Base-by-base conservation (phyloP, 1,140 invertebrate genomes). In the Andricus grossulariae region DNA sequence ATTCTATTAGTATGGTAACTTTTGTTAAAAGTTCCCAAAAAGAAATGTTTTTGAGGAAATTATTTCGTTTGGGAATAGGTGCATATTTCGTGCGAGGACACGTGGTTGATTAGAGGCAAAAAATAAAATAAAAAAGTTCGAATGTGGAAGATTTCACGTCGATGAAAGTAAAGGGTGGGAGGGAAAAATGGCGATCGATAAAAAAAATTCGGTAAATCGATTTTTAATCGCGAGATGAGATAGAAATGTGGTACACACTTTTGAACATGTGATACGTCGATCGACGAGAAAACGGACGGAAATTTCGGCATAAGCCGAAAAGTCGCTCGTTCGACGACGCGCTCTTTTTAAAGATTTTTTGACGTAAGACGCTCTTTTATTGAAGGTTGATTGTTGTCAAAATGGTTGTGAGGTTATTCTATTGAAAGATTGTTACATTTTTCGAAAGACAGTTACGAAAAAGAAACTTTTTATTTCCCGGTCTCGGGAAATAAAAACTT, bases 381-480 rank as follows among this genome's bases (percentile, higher is more conserved):
- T 91, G 83, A 89, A 86, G 83, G 81, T 91, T 90, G 86, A 90
- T 91, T 90, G 87, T 91, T 90, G 88, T 91, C 88, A 89, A 91
- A 89, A 89, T 90, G 90, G 89, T 91, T 91, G 90, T 91, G 90
- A 91, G 85, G 86, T 91, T 90, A 88, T 86, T 87, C 85, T 88
- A 86, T 86, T 87, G 82, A 90, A 88, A 66, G 84, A 88, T 88
- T 86, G 83, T 90, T 89, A 81, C 83, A 84, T 76, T 80, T 75
- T 73, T 76, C 77, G 73, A 72, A 76, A 71, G 39, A 21, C 25
- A 57, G 19, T 76, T 49, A 6, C n/a, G 72, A 54, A 73, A 55
- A 19, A 16, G 8, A 75, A 70, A 50, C 55, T 50, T n/a, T 55
- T 66, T 54, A 75, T 75, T 45, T 71, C 32, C 39, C 21, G 15